These are phyloP conservation scores for Corapipo altera DNA, from an alignment of 2,113 vertebrate species.

Conservation along the genomic window DNA sequence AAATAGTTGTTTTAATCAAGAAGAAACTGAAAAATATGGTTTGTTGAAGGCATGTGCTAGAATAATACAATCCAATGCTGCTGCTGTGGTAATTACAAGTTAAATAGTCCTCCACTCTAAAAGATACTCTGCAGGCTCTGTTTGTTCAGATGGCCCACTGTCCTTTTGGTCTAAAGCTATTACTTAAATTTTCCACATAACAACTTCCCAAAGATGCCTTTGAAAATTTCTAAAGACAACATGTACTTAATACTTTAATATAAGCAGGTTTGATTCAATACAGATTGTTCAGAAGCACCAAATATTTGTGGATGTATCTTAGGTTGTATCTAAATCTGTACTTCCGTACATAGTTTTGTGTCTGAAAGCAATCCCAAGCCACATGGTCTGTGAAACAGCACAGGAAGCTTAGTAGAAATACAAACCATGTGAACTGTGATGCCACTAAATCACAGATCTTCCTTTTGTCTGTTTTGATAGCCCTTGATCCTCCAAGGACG, in stretches of 20 bases:
- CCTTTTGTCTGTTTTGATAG: slow-evolving; percentile 75
- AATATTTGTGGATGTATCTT: slow-evolving; percentile 65
- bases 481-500: slow-evolving; percentile 57
- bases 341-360: slow-evolving; percentile 70
- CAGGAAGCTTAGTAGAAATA: slow-evolving; percentile 73
- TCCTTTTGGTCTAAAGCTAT: slow-evolving; percentile 65
- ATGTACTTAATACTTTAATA: slow-evolving; percentile 76
- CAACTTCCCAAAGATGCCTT: slow-evolving; percentile 75
- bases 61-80: not conserved
- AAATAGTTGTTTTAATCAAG: not conserved
- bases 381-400: slow-evolving; percentile 57
- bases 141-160: slow-evolving; percentile 75
- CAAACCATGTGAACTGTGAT: slow-evolving; percentile 73
- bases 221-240: slow-evolving; percentile 75
- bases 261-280: slow-evolving; percentile 68
- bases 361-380: slow-evolving; percentile 67
- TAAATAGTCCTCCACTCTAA: slow-evolving; percentile 29
- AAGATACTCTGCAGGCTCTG: slow-evolving; percentile 50
- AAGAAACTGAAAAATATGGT: slow-evolving; percentile 12
- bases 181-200: slow-evolving; percentile 73
- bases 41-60: not conserved
- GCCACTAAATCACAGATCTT: slow-evolving; percentile 63
- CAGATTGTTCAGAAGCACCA: slow-evolving; percentile 67
- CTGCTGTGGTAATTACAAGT: slow-evolving; percentile 10
- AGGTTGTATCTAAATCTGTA: slow-evolving; percentile 75